Base-by-base conservation (phyloP, 2,113 vertebrate genomes). In the Hippocampus mohnikei region DNA sequence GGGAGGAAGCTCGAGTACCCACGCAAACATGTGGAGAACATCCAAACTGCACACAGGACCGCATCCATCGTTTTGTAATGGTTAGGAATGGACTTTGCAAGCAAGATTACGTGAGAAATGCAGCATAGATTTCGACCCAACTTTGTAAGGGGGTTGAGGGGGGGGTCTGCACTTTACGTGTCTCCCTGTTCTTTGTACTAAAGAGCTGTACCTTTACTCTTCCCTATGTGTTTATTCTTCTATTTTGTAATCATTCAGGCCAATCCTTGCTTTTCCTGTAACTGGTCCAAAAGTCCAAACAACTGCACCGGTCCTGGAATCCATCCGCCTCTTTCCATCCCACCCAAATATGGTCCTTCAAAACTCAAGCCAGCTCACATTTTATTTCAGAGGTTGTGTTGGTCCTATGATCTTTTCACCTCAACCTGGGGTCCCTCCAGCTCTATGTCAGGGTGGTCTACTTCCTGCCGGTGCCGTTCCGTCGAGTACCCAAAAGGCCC, bases 251-350 rank as follows among this genome's bases (percentile, higher is more conserved):
- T 60, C 27, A 33, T 33, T 18, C 58, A 33, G 58, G 27, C 12
- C 25, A 15, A 18, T 33, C 27, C 15, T 27, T 6, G 27, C 58
- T 60, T 60, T 60, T 60, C 27, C 58, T 16, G 58, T 60, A 33
- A 60, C 7, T 60, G 58, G 25, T 60, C 58, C 58, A 20, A 33
- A 60, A 60, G 58, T 60, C 27, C 58, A 60, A 60, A 60, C 7
- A 18, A 33, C 27, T 27, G 52, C 52, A 10, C 52, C 2, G 21
- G 21, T 11, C n/a, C 8, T 10, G 52, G 21, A 53, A 53, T 11
- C 21, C 21, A 53, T 21, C 48, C 48, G 18, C 48, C 18, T 15
- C 56, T 58, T 58, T 27, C 56, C 25, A 23, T 33, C 58, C 29
- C 27, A 20, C 27, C 56, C 58, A 60, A 60, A 60, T 60, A 60